Conservation (phyloP, 1,140 invertebrate species). For the Paraescarpia echinospica region DNA sequence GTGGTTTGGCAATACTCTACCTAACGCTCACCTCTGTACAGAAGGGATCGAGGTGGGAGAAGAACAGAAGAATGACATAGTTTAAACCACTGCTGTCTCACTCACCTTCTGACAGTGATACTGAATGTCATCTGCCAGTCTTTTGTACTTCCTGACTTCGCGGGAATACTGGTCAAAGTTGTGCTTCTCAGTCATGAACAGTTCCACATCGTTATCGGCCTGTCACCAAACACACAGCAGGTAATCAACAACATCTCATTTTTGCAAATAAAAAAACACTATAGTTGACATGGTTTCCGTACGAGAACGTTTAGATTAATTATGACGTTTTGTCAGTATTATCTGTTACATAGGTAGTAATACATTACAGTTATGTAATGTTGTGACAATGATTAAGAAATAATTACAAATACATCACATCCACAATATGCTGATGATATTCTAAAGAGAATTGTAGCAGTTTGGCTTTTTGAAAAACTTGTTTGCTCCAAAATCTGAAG, state of each 20-base stretch:
- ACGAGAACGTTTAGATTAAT: background rate
- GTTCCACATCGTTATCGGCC: conserved; percentile 66
- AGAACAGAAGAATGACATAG: no score
- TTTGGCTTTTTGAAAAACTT: background rate
- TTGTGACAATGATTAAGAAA: no score
- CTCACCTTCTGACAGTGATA: conserved; percentile 51
- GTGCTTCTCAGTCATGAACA: conserved; percentile 68
- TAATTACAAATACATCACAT: no score
- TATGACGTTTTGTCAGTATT: background rate
- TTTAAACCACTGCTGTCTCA: background rate
- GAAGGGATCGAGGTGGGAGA: no score
- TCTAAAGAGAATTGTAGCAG: background rate
- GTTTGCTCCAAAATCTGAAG: background rate
- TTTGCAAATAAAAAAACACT: background rate
- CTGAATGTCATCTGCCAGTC: conserved; percentile 54
- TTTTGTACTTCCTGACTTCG: conserved; percentile 55
- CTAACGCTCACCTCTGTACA: no score
- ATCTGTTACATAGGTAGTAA: background rate
- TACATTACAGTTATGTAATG: no score
- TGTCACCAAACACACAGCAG: conserved; percentile 36
- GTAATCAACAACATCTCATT: background rate
- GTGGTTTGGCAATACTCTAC: no score
- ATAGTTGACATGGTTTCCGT: background rate
- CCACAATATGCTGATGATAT: background rate
- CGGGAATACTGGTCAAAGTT: conserved; percentile 55